Conservation (phyloP, 1,140 invertebrate genomes). For the Eufriesea mexicana region DNA sequence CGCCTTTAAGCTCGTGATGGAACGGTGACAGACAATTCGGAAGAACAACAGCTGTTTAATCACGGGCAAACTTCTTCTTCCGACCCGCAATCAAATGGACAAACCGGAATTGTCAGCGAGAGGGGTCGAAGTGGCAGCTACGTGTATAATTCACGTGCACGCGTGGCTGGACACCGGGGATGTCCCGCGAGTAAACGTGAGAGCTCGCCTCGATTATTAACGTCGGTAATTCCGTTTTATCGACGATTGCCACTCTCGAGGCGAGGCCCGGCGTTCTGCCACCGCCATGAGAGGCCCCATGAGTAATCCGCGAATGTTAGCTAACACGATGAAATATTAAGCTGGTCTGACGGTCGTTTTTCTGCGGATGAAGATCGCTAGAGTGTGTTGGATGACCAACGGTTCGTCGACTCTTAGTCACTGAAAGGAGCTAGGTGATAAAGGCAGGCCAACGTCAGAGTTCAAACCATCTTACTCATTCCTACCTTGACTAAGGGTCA, state of each 20-base stretch:
- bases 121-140: not conserved
- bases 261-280: not conserved
- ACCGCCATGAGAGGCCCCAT: slow-evolving; percentile 26
- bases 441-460: no score
- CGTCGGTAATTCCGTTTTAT: slow-evolving; percentile 52
- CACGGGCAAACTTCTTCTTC: not conserved
- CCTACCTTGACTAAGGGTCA: no score
- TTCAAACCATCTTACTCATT: no score
- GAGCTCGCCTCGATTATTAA: slow-evolving; percentile 45
- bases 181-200: slow-evolving; percentile 45
- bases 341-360: slow-evolving; percentile 10
- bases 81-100: not conserved
- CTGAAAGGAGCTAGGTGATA: no score
- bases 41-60: not conserved
- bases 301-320: slow-evolving; percentile 32
- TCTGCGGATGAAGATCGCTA: slow-evolving; percentile 6
- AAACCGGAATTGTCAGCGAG: slow-evolving; percentile 6
- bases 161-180: slow-evolving; percentile 23
- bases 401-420: no score
- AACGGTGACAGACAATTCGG: no score
- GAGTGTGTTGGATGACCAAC: no score
- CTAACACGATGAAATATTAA: slow-evolving; percentile 51
- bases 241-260: slow-evolving; percentile 51
- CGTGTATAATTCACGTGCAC: slow-evolving; percentile 29
- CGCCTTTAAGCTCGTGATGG: no score